A percentile compares a stretch with the other conserved stretches of the same genome.
phyloP scores from a whole-genome alignment of 2,888 invertebrate species.

The Lithophane leautieri region DNA sequence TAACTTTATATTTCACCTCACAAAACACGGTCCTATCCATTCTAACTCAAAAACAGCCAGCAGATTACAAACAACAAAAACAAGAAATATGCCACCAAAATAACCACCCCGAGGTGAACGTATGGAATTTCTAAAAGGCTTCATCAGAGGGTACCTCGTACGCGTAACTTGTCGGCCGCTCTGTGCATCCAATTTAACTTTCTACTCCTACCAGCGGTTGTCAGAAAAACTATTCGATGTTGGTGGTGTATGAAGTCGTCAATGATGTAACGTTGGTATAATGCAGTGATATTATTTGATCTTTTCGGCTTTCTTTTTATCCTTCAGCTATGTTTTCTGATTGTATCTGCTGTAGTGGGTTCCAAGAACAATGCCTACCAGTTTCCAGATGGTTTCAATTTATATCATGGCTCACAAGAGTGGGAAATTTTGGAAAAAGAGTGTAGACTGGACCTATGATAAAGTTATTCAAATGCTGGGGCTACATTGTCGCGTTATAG shows the following conservation, averaged over 20 bases:
- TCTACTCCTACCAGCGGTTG: conserved; percentile 38
- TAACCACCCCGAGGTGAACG: neutral
- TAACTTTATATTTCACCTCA: no score
- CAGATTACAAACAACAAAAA: conserved; percentile 19
- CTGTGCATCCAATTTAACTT: conserved; percentile 69
- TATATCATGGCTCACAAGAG: no score
- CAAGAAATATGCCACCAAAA: neutral
- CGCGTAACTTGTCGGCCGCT: conserved; percentile 43
- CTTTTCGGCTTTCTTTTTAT: no score
- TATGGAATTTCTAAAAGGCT: conserved; percentile 47
- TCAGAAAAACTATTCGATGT: conserved; percentile 20
- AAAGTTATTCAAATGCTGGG: no score
- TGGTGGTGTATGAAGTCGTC: neutral
- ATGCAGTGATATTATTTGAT: no score
- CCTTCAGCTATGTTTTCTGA: no score
- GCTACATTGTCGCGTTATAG: no score
- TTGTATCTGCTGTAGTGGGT: no score
- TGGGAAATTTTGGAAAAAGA: neutral
- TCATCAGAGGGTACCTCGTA: conserved; percentile 28
- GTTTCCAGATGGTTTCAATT: no score
- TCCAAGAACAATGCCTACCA: no score
- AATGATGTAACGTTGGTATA: neutral
- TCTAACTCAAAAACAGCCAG: neutral
- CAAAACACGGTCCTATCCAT: neutral
- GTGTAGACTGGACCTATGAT: neutral